phyloP scores from a whole-genome alignment of 2,797 vertebrate species.

The Mus caroli region DNA sequence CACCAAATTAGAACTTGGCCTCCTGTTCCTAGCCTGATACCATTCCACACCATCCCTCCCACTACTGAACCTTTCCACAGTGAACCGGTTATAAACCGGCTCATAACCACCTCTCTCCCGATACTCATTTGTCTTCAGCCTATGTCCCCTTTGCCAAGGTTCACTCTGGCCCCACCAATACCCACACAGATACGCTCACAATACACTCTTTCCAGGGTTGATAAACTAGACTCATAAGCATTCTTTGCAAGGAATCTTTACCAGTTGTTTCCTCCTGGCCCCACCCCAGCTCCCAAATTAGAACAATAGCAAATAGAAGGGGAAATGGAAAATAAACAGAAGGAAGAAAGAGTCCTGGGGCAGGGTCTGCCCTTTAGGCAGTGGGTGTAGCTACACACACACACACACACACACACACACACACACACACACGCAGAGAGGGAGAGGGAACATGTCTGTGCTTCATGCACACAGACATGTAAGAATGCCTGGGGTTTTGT shows the following conservation, averaged over 20 bases:
- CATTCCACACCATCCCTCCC: not conserved
- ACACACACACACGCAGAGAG: not conserved
- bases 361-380: not conserved
- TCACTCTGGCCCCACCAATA: not conserved
- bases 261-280: slow-evolving; percentile 67
- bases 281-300: slow-evolving; percentile 44
- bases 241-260: slow-evolving; percentile 36
- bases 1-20: not conserved
- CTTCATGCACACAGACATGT: accelerated
- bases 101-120: not conserved
- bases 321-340: slow-evolving; percentile 81
- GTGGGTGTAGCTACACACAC: not conserved
- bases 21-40: not conserved
- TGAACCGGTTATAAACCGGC: not conserved
- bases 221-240: slow-evolving; percentile 30
- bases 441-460: not conserved
- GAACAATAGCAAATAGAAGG: slow-evolving; percentile 75
- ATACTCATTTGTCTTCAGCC: not conserved
- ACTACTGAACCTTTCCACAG: accelerated
- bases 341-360: slow-evolving; percentile 6
- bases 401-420: not conserved
- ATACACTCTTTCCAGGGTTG: not conserved
- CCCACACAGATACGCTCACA: not conserved
- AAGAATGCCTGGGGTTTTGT: not conserved
- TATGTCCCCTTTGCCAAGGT: not conserved